Base-by-base conservation (phyloP, 2,797 vertebrate genomes). In the Limnodromus scolopaceus region DNA sequence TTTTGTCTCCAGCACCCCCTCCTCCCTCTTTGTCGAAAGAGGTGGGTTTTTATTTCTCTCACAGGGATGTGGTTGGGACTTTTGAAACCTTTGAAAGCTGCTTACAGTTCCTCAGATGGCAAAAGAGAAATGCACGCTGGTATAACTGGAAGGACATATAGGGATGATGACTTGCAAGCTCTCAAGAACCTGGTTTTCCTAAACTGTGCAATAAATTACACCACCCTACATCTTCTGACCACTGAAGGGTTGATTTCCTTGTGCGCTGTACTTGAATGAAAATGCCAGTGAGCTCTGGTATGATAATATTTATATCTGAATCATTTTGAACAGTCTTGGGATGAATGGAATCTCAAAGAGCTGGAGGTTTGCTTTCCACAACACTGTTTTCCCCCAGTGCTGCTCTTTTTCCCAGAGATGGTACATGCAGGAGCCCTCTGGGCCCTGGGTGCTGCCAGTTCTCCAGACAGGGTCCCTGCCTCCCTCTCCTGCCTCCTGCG, bases 401-500 rank as follows among this genome's bases (percentile, higher is more conserved):
- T 78, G 12, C 30, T 64, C 20, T 61, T 72, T 53, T 85, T 27
- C 41, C n/a, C 19, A 25, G 58, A 63, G 48, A 43, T 54, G 23
- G 19, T 12, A 30, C 9, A 14, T 4, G 27, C 9, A 17, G 17
- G 6, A 61, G 9, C 49, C 11, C 22, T 54, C 0, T 0, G 18
- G 5, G 30, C 6, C 23, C 81, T 64, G 55, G 24, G 10, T 32
- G 16, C 49, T 84, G 38, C 63, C 60, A 32, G 28, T 45, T 90
- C 75, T 97, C 84, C 76, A 88, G 71, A 48, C 41, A 71, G 81
- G 66, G 48, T 89, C 85, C 81, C 83, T 91, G 69, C 61, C 88
- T 83, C 41, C 72, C 46, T 36, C 41, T 92, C 55, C 65, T 79
- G 46, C 12, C 66, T 96, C 85, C 92, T 69, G 78, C 4, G 19